phyloP scores from a whole-genome alignment of 2,888 invertebrate species.

The Scaptomyza caliginosa region DNA sequence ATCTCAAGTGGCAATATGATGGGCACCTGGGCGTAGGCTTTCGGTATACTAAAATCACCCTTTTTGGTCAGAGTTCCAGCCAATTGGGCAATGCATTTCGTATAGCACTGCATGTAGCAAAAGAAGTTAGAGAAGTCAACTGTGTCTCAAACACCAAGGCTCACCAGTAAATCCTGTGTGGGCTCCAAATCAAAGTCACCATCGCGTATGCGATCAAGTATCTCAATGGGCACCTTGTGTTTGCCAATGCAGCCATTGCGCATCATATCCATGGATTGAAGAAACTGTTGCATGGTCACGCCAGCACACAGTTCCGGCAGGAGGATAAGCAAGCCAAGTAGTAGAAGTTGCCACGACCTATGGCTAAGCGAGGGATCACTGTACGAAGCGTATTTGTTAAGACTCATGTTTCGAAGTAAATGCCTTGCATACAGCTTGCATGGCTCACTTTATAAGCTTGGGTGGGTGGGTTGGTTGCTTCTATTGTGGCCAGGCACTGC shows the following conservation, averaged over 20 bases:
- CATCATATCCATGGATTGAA: conserved; percentile 81
- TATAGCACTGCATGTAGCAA: conserved; percentile 76
- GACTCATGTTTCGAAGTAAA: conserved; percentile 29
- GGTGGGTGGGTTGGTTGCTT: conserved; percentile 14
- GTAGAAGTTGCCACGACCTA: conserved; percentile 29
- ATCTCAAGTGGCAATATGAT: conserved; percentile 79
- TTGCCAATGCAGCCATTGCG: conserved; percentile 81
- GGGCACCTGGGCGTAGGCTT: conserved; percentile 79
- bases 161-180: conserved; percentile 76
- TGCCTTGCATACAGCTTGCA: conserved; percentile 12
- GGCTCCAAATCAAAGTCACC: conserved; percentile 74
- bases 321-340: conserved; percentile 37
- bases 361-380: not conserved
- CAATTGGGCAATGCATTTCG: conserved; percentile 80
- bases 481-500: not conserved
- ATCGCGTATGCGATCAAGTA: conserved; percentile 72
- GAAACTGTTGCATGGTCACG: conserved; percentile 80
- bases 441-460: conserved; percentile 42
- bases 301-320: conserved; percentile 14
- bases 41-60: conserved; percentile 78
- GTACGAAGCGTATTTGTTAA: not conserved
- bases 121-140: not conserved
- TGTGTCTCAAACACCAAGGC: not conserved
- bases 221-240: conserved; percentile 74
- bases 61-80: conserved; percentile 82